Evolutionary conservation across 2,113 vertebrate genomes (phyloP).

Genomic region (Pelusios castaneus): DNA sequence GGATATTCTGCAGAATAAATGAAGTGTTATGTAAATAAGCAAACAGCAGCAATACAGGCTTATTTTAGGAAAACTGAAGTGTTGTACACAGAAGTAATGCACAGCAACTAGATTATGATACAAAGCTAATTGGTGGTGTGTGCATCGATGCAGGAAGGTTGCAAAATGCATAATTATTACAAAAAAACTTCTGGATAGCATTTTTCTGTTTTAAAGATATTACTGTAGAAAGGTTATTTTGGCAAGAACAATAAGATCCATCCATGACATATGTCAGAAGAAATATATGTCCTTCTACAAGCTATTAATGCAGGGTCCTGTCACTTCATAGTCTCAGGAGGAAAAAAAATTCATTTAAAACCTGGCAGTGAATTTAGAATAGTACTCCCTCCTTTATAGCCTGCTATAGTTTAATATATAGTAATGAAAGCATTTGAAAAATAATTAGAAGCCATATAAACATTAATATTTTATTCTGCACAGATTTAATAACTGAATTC

Average conservation of each 20-base stretch:
- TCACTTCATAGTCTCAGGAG: constrained; percentile 44
- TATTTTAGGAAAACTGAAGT: neutral
- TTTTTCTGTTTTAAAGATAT: neutral
- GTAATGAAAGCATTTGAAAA: constrained; percentile 50
- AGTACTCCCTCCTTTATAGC: constrained; percentile 2
- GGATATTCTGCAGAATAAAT: constrained; percentile 24
- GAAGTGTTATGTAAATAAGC: neutral
- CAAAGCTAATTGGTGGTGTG: neutral
- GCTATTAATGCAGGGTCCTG: constrained; percentile 52
- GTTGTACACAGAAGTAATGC: neutral
- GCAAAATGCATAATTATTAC: constrained; percentile 27
- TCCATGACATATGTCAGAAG: constrained; percentile 32
- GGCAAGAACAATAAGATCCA: constrained; percentile 24
- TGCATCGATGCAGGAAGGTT: neutral
- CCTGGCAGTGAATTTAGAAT: constrained; percentile 55
- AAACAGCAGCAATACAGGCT: neutral
- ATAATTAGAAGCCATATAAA: constrained; percentile 50
- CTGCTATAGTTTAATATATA: constrained; percentile 47
- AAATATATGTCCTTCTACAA: constrained; percentile 52
- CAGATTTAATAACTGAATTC: neutral
- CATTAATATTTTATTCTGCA: constrained; percentile 47
- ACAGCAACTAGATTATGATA: neutral
- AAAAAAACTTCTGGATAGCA: constrained; percentile 34
- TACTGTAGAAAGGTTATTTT: constrained; percentile 29
- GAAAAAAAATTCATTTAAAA: constrained; percentile 72